phyloP scores from a whole-genome alignment of 2,797 vertebrate species.

The Gymnothorax reevesii region DNA sequence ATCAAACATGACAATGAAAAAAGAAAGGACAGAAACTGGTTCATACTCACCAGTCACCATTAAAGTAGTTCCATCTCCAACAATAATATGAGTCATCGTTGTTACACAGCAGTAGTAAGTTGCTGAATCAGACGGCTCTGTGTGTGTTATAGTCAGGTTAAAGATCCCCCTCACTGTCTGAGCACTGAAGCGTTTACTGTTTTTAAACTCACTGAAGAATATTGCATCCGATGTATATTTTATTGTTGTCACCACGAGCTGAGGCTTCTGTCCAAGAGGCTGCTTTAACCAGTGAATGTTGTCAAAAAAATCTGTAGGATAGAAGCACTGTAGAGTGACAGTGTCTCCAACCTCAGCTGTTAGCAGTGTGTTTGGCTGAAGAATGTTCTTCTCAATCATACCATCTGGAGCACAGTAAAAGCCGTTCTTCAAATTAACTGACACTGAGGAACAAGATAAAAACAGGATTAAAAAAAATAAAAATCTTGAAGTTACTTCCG shows the following conservation, averaged over 20 bases:
- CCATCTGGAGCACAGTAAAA: too few species aligned
- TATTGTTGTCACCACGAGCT: not conserved
- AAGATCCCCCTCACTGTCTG: not conserved
- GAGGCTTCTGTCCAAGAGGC: not conserved
- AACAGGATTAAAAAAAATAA: too few species aligned
- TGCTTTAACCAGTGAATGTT: too few species aligned
- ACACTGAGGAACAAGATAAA: too few species aligned
- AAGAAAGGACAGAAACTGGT: not conserved
- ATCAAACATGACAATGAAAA: not conserved
- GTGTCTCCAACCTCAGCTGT: too few species aligned
- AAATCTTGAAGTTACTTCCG: too few species aligned
- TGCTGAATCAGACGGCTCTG: constrained; percentile 28
- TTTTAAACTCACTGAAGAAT: constrained; percentile 22
- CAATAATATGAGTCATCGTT: not conserved
- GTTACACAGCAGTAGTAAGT: constrained; percentile 28
- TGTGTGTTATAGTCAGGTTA: constrained; percentile 33
- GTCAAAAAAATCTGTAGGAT: too few species aligned
- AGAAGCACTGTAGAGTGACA: too few species aligned
- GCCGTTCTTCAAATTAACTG: too few species aligned
- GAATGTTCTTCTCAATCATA: too few species aligned
- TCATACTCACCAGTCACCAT: constrained; percentile 28
- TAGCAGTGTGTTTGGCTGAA: too few species aligned
- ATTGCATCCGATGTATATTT: not conserved
- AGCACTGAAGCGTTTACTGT: not conserved
- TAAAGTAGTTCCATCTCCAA: constrained; percentile 37